Conservation (phyloP, 2,797 vertebrate species). For the Paguma larvata region DNA sequence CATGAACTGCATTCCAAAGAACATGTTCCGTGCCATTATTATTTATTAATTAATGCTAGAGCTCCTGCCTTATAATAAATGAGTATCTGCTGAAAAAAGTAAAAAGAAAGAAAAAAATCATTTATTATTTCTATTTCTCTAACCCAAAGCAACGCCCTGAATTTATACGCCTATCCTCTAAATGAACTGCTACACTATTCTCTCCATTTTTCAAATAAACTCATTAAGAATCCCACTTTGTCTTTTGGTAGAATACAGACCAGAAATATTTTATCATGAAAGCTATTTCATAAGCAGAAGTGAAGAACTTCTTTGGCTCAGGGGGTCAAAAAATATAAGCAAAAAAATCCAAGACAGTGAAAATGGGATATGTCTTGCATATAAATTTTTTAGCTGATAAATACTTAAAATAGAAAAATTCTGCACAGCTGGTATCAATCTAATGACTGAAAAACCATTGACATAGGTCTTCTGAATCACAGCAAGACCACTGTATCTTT, state of each 20-base stretch:
- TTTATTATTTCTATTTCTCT: neutral
- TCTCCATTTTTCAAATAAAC: neutral
- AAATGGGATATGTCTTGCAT: neutral
- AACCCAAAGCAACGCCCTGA: neutral
- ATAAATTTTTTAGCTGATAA: neutral
- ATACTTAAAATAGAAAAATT: neutral
- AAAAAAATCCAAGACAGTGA: neutral
- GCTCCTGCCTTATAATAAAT: neutral
- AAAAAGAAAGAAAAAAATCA: neutral
- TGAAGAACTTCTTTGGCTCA: neutral
- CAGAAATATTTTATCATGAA: neutral
- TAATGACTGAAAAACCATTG: neutral
- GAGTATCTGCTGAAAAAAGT: neutral
- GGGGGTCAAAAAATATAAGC: constrained; percentile 22
- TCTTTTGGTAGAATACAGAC: neutral
- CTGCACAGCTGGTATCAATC: neutral
- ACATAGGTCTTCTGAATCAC: neutral
- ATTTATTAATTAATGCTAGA: constrained; percentile 60
- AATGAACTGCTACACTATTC: neutral
- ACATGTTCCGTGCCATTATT: constrained; percentile 2
- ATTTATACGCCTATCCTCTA: neutral
- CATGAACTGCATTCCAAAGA: constrained; percentile 80
- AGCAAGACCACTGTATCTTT: neutral
- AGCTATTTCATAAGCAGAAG: neutral
- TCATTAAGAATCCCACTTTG: neutral